Conservation (phyloP, 2,113 vertebrate genomes). For the Brachyhypopomus gauderio region DNA sequence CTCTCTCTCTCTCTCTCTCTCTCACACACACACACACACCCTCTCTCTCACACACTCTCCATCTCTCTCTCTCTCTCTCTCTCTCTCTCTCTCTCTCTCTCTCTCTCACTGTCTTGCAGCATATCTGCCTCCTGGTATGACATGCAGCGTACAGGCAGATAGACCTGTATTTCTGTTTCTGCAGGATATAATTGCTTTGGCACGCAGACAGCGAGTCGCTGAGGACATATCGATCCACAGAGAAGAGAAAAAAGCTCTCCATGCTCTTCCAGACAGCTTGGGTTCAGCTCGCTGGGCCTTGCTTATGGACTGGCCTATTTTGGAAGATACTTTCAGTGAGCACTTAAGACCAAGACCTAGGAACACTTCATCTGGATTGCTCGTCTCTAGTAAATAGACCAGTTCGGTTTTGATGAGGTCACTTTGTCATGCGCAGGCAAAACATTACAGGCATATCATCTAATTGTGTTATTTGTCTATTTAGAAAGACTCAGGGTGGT, state of each 20-base stretch:
- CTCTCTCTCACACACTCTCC: too few species aligned
- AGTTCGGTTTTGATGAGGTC: not conserved
- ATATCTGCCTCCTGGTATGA: constrained; percentile 47
- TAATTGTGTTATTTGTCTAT: not conserved
- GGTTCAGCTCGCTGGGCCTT: constrained; percentile 40
- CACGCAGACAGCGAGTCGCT: constrained; percentile 51
- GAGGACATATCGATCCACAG: constrained; percentile 52
- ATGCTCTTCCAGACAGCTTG: constrained; percentile 42
- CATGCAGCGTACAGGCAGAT: constrained; percentile 40
- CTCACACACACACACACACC: not conserved
- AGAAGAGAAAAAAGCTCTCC: constrained; percentile 44
- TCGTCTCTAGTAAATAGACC: not conserved
- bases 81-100: not conserved
- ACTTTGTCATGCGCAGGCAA: not conserved
- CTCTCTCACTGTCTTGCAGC: constrained; percentile 25
- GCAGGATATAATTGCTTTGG: constrained; percentile 53
- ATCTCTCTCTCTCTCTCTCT: too few species aligned
- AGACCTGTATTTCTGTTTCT: constrained; percentile 52
- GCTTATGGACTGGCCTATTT: constrained; percentile 53
- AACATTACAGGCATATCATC: not conserved
- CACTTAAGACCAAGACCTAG: constrained; percentile 24
- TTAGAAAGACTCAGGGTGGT: not conserved
- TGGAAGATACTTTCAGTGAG: constrained; percentile 33
- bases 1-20: constrained; percentile 12
- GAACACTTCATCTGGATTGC: not conserved